Percentiles rank a stretch among this genome's conserved stretches.
These are phyloP conservation scores for Melanotaenia parkinsoni DNA, from an alignment of 2,797 vertebrate genomes.

Conservation along the genomic window DNA sequence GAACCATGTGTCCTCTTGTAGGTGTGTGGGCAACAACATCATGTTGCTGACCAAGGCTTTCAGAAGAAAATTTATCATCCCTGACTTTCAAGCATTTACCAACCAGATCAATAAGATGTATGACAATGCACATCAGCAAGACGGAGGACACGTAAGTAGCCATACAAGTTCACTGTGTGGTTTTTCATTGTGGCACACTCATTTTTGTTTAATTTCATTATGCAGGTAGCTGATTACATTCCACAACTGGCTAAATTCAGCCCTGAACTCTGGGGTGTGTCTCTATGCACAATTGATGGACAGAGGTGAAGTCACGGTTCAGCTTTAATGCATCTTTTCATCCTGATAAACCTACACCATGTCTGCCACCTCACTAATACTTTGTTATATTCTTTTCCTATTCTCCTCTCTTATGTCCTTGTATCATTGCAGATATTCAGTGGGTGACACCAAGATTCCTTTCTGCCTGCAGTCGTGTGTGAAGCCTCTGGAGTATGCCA, in stretches of 20 bases:
- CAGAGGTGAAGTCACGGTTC: slow-evolving; percentile 83
- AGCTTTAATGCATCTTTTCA: slow-evolving; percentile 8
- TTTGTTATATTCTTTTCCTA: slow-evolving; percentile 13
- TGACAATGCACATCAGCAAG: slow-evolving; percentile 78
- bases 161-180: neutral
- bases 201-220: slow-evolving; percentile 6
- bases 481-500: slow-evolving; percentile 91
- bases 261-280: slow-evolving; percentile 90
- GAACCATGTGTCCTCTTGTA: slow-evolving; percentile 51
- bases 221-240: slow-evolving; percentile 92
- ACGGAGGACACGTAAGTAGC: slow-evolving; percentile 82
- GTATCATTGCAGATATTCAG: slow-evolving; percentile 83
- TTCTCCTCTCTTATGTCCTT: slow-evolving; percentile 26
- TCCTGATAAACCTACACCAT: slow-evolving; percentile 22
- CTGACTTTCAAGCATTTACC: slow-evolving; percentile 88
- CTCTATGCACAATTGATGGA: slow-evolving; percentile 91
- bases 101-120: slow-evolving; percentile 86
- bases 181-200: neutral
- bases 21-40: slow-evolving; percentile 90
- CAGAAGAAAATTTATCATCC: slow-evolving; percentile 92
- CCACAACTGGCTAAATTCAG: slow-evolving; percentile 92
- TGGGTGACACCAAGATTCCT: slow-evolving; percentile 89
- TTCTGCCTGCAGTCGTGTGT: slow-evolving; percentile 95
- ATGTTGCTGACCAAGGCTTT: slow-evolving; percentile 91
- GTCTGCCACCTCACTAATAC: slow-evolving; percentile 38